Evolutionary conservation across 92 coral and sea anemone genomes (phyloP).

Genomic region (Palythoa grandiflora): DNA sequence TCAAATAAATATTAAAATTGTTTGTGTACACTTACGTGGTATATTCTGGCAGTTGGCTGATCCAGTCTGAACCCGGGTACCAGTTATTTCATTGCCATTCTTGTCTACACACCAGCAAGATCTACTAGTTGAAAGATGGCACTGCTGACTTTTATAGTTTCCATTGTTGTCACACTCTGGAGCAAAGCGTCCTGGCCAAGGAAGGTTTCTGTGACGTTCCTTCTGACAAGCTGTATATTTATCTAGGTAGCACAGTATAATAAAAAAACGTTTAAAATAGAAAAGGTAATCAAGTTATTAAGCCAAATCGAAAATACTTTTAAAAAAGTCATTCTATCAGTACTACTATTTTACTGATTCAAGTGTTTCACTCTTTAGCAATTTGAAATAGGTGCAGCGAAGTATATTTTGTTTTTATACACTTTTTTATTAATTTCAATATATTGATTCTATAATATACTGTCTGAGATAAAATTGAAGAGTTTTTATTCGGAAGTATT

Average conservation of each 20-base stretch:
- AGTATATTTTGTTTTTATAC: no score
- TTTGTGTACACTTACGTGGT: slow-evolving; percentile 61
- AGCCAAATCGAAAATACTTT: not conserved
- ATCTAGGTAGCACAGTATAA: slow-evolving; percentile 28
- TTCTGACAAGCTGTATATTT: slow-evolving; percentile 74
- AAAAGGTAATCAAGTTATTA: not conserved
- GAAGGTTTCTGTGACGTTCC: slow-evolving; percentile 80
- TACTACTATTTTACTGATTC: no score
- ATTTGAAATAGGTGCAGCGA: no score
- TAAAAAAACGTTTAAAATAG: not conserved
- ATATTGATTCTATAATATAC: no score
- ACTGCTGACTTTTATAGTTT: slow-evolving; percentile 72
- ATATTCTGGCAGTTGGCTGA: slow-evolving; percentile 67
- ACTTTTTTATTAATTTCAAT: no score
- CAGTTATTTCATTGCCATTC: slow-evolving; percentile 81
- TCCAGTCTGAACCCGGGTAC: slow-evolving; percentile 60
- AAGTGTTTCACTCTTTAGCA: no score
- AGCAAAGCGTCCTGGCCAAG: slow-evolving; percentile 79
- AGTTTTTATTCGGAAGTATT: no score
- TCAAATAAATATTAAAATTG: no score
- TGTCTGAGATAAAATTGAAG: no score
- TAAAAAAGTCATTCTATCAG: no score
- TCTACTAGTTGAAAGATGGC: slow-evolving; percentile 61
- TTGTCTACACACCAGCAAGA: slow-evolving; percentile 95
- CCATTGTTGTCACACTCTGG: slow-evolving; percentile 82